A percentile compares a stretch with the other conserved stretches of the same genome.
Conservation (phyloP, 1,140 invertebrate genomes). For the Triops longicaudatus region DNA sequence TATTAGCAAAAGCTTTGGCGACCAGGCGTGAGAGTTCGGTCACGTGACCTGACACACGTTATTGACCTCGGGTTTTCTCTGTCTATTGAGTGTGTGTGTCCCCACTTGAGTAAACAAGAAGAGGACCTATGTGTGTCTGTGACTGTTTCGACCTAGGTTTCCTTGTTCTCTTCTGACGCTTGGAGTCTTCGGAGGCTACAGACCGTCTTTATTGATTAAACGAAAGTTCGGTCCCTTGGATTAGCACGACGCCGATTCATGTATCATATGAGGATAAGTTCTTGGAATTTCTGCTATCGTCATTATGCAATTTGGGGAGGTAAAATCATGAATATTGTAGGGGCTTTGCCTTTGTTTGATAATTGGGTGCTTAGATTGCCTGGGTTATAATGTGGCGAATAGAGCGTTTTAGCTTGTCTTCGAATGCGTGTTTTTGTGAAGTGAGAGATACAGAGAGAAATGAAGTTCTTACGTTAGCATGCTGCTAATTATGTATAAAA, state of each 20-base stretch:
- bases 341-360: too few relatives aligned
- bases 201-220: background rate
- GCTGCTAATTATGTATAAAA: background rate
- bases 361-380: too few relatives aligned
- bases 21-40: background rate
- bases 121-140: background rate
- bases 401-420: background rate
- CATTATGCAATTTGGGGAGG: too few relatives aligned
- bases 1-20: background rate
- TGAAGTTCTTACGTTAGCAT: background rate
- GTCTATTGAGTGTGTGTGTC: background rate
- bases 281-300: too few relatives aligned
- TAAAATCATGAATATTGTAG: too few relatives aligned
- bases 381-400: background rate
- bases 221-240: background rate
- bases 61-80: background rate
- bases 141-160: background rate
- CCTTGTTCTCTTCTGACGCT: background rate
- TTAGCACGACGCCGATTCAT: too few relatives aligned
- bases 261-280: too few relatives aligned
- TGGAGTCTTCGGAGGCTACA: background rate
- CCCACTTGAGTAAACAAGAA: background rate
- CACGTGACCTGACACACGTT: constrained; percentile 1
- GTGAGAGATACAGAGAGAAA: background rate
- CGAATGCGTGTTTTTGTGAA: background rate